These are phyloP conservation scores for Stenopsyche tienmushanensis DNA, from an alignment of 1,140 invertebrate species.

Conservation along the genomic window DNA sequence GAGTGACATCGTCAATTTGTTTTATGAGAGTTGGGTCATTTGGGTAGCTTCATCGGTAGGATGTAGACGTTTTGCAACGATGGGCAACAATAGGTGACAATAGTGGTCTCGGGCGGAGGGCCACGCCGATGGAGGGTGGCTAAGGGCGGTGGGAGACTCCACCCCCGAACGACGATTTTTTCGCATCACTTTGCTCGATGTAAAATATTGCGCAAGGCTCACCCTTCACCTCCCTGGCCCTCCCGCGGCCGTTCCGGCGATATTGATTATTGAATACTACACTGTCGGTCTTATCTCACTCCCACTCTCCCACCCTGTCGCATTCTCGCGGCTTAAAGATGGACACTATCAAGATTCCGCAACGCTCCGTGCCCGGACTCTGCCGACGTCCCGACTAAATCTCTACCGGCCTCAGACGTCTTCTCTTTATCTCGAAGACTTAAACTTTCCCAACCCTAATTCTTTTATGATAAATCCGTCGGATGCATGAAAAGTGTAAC, in stretches of 20 bases:
- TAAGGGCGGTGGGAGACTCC: background rate
- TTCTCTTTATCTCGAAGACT: no score
- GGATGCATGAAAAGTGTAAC: no score
- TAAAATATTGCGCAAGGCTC: conserved; percentile 34
- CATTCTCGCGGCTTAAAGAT: conserved; percentile 3
- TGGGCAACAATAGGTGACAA: no score
- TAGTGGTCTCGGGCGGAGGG: no score
- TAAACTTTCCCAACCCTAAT: no score
- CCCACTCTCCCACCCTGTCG: background rate
- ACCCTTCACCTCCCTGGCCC: background rate
- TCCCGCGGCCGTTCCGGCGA: conserved; percentile 5
- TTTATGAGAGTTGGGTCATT: no score
- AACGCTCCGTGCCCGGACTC: conserved; percentile 8
- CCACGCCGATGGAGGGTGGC: background rate
- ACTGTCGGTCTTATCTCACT: conserved; percentile 32
- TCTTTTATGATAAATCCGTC: no score
- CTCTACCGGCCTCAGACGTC: no score
- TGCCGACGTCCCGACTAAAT: conserved; percentile 11
- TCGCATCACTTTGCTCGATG: conserved; percentile 24
- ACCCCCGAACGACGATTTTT: conserved; percentile 20
- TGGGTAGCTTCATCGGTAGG: no score
- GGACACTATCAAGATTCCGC: conserved; percentile 17
- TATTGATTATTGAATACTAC: conserved; percentile 38
- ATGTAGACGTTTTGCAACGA: no score
- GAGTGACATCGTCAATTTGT: background rate